Conservation (phyloP, 2,888 invertebrate species). For the Rugalucina vietnamica region DNA sequence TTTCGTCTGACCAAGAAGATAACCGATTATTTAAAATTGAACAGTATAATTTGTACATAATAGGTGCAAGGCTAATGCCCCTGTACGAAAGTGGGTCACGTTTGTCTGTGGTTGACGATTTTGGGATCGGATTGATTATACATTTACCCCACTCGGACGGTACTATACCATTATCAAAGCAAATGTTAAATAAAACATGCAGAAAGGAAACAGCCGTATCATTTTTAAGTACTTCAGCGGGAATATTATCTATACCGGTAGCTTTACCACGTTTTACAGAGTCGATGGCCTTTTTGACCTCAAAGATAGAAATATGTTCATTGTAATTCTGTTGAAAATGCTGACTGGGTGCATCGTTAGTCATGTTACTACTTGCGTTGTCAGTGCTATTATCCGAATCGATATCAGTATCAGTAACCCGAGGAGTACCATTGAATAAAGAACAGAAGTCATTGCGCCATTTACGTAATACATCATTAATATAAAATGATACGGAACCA, state of each 20-base stretch:
- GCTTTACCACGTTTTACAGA: slow-evolving; percentile 33
- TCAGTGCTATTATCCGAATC: neutral
- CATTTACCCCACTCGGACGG: slow-evolving; percentile 36
- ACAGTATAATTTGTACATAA: slow-evolving; percentile 35
- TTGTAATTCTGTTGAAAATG: slow-evolving; percentile 5
- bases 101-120: slow-evolving; percentile 13
- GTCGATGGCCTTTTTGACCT: slow-evolving; percentile 17
- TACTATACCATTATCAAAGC: slow-evolving; percentile 36
- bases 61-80: slow-evolving; percentile 31
- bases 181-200: slow-evolving; percentile 34
- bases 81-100: slow-evolving; percentile 26
- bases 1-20: neutral
- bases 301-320: slow-evolving; percentile 4
- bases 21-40: slow-evolving; percentile 25
- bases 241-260: slow-evolving; percentile 28
- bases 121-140: slow-evolving; percentile 39
- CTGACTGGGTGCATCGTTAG: too few relatives aligned
- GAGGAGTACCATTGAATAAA: neutral
- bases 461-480: slow-evolving; percentile 8
- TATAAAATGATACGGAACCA: neutral
- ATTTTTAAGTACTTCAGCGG: slow-evolving; percentile 36
- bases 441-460: neutral
- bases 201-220: slow-evolving; percentile 25
- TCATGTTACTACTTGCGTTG: neutral
- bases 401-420: too few relatives aligned